Percentiles rank a stretch among this genome's conserved stretches.
Evolutionary conservation across 2,113 vertebrate genomes (phyloP).

Genomic region (Pterocles orientalis): DNA sequence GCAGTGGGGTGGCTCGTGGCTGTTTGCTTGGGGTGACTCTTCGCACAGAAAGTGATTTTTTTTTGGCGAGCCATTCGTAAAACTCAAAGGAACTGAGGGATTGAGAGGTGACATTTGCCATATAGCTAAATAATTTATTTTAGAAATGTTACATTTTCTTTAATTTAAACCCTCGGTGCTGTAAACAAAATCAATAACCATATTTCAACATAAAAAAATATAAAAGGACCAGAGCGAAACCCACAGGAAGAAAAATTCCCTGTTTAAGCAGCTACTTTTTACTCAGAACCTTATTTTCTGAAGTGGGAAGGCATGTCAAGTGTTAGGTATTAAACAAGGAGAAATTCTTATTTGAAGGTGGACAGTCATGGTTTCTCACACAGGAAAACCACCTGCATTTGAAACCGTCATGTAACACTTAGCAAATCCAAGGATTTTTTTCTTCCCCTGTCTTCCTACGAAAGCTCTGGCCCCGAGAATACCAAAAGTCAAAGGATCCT

Average conservation of each 20-base stretch:
- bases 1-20: rapidly evolving
- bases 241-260: not conserved
- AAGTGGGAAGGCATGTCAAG: not conserved
- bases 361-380: not conserved
- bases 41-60: not conserved
- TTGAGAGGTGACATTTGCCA: not conserved
- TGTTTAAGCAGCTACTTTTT: not conserved
- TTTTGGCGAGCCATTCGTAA: not conserved
- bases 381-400: not conserved
- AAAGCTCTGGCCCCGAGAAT: not conserved
- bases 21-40: not conserved
- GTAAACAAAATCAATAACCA: constrained; percentile 31
- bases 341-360: not conserved
- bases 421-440: not conserved
- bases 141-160: constrained; percentile 11
- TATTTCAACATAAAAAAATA: not conserved
- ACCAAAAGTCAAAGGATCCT: not conserved
- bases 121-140: not conserved
- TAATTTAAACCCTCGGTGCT: not conserved
- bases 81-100: not conserved
- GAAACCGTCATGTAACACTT: not conserved
- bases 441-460: rapidly evolving
- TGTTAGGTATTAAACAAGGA: not conserved
- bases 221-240: not conserved
- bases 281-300: not conserved